Base-by-base conservation (phyloP, 2,888 invertebrate genomes). In the Dascillus cervinus region DNA sequence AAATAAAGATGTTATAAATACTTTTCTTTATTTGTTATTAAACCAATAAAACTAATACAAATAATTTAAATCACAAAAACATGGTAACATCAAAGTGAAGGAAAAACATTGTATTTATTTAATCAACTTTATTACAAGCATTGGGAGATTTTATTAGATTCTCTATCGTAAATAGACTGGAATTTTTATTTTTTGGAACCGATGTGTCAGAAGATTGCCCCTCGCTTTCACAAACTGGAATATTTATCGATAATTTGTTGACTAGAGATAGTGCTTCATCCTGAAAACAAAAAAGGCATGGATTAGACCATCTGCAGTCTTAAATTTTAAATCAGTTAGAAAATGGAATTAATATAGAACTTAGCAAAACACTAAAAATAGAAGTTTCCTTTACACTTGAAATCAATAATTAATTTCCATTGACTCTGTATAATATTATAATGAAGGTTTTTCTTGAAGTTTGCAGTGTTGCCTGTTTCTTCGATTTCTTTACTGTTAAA, bases 91-190 rank as follows among this genome's bases (percentile, higher is more conserved):
- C 55, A 56, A 57, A 56, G 52, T 36, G 43, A 40, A 50, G 43
- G 44, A 38, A 48, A 47, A 45, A 47, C 42, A 34, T 41, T 36
- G 13, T 53, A 54, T 55, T 55, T 56, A 53, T 57, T 58, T 55
- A 55, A 53, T 47, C 50, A 52, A 46, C 43, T 53, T 54, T 56
- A 52, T 55, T 53, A 44, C 50, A 41, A 33, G 47, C 42, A 43
- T 53, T 49, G 48, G 53, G 52, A 46, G 51, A 56, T 60, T 64
- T 64, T 47, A 65, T 65, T 53, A 65, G 55, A 56, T 65, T 62
- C 47, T 65, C 64, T 46, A 65, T 65, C 40, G 64, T 64, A 58
- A 65, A 65, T 52, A 62, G 49, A 48, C 53, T 59, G 38, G 65
- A 61, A 49, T 65, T 65, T 54, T 62, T 63, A 39, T 47, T 52